A percentile compares a stretch with the other conserved stretches of the same genome.
These are phyloP conservation scores for Fragum fragum DNA, from an alignment of 2,888 invertebrate genomes.

Conservation along the genomic window DNA sequence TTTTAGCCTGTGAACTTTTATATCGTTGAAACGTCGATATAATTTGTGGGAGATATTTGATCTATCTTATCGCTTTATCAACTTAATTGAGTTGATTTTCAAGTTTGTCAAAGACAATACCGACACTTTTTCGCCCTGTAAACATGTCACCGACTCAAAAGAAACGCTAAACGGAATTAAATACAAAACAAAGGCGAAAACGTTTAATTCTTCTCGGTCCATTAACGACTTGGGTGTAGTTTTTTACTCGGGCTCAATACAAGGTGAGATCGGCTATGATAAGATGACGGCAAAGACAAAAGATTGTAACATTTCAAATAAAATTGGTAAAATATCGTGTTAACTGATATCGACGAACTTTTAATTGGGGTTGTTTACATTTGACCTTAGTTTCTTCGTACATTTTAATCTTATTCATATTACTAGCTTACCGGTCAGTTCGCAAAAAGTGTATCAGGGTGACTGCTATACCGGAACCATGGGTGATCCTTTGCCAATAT, in stretches of 20 bases:
- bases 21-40: not conserved
- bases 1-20: not conserved
- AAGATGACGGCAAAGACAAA: conserved; percentile 14
- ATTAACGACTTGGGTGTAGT: conserved; percentile 54
- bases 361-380: conserved; percentile 1
- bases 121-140: conserved; percentile 55
- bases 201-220: conserved; percentile 47
- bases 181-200: conserved; percentile 47
- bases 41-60: conserved; percentile 27
- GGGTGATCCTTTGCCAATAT: no score
- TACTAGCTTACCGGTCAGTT: no score
- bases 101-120: conserved; percentile 42
- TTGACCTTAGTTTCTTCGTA: not conserved
- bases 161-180: conserved; percentile 47
- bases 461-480: no score
- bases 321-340: conserved; percentile 5
- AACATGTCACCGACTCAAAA: conserved; percentile 35
- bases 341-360: conserved; percentile 6
- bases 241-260: not conserved
- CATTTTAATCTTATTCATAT: not conserved
- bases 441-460: no score
- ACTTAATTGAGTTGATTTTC: conserved; percentile 52
- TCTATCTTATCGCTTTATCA: conserved; percentile 44
- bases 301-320: conserved; percentile 21
- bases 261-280: not conserved